phyloP scores from a whole-genome alignment of 2,797 vertebrate species.

The Peromyscus aztecus region DNA sequence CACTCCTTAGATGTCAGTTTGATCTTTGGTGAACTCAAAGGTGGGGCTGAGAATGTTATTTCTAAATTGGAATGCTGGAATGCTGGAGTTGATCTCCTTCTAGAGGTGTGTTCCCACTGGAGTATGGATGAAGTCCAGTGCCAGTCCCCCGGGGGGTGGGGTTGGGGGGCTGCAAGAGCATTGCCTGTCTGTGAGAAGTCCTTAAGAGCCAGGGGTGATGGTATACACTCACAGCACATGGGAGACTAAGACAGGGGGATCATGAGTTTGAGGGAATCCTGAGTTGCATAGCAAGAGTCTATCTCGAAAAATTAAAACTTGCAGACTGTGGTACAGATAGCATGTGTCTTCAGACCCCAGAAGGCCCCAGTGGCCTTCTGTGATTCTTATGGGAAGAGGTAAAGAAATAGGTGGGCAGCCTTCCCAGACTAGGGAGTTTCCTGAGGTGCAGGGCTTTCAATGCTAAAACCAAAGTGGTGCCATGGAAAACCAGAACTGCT shows the following conservation, averaged over 20 bases:
- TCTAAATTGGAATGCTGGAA: not conserved
- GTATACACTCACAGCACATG: not conserved
- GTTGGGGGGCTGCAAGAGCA: not conserved
- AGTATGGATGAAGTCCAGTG: not conserved
- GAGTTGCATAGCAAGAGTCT: not conserved
- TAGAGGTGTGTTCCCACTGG: not conserved
- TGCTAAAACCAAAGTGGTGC: not conserved
- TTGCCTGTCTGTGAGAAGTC: not conserved
- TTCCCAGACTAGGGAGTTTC: not conserved
- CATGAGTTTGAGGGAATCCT: not conserved
- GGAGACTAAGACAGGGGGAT: not conserved
- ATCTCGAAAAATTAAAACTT: not conserved
- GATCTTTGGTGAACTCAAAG: constrained; percentile 19
- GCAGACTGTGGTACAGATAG: not conserved
- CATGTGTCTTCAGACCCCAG: not conserved
- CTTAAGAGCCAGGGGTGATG: not conserved
- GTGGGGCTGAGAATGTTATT: not conserved
- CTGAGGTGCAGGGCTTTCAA: not conserved
- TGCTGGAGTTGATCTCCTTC: not conserved
- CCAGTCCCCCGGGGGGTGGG: not conserved
- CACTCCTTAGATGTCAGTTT: not conserved
- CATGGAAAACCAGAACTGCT: not conserved
- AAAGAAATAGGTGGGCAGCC: not conserved
- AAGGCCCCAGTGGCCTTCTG: not conserved
- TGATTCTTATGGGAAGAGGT: not conserved